phyloP scores from a whole-genome alignment of 2,888 invertebrate genomes.

The Nebria salina region DNA sequence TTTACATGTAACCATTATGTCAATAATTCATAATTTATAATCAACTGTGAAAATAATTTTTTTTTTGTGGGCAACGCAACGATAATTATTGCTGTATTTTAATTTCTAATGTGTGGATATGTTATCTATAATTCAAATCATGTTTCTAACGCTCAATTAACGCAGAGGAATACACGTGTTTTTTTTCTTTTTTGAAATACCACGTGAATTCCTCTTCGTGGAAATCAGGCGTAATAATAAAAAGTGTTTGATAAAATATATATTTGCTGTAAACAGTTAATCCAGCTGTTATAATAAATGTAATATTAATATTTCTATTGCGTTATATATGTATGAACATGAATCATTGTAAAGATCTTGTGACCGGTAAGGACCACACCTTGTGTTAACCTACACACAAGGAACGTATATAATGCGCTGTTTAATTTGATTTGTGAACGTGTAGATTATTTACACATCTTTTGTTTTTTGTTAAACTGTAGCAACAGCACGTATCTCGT shows the following conservation, averaged over 20 bases:
- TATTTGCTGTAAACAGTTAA: too few species aligned
- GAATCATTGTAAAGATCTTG: not conserved
- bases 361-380: not conserved
- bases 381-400: not conserved
- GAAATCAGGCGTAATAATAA: too few species aligned
- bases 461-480: not conserved
- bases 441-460: not conserved
- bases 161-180: too few species aligned
- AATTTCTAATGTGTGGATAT: not conserved
- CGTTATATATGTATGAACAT: not conserved
- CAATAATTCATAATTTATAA: not conserved
- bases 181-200: too few species aligned
- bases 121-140: not conserved
- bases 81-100: not conserved
- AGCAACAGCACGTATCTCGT: not conserved
- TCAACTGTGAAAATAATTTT: not conserved
- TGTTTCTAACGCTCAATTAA: not conserved
- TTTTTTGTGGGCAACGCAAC: not conserved
- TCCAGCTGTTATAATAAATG: too few species aligned
- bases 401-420: not conserved
- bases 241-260: too few species aligned
- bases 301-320: too few species aligned
- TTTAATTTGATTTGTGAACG: not conserved
- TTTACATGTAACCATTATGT: not conserved
- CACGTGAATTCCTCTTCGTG: too few species aligned